These are phyloP conservation scores for Heliornis fulica DNA, from an alignment of 2,113 vertebrate species.

Conservation along the genomic window DNA sequence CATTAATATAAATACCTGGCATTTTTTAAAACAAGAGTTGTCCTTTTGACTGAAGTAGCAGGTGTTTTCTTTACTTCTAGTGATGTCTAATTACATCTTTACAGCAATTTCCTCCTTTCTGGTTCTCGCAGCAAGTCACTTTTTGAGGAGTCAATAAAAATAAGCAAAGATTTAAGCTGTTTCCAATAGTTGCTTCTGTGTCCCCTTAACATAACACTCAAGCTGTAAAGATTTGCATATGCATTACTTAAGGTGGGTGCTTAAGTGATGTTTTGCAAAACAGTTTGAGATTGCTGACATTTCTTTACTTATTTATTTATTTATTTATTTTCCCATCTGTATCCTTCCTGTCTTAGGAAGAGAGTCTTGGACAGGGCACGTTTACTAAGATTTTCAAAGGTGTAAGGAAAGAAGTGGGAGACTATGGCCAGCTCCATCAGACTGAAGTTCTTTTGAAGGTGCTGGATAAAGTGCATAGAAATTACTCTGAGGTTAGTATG, in stretches of 20 bases:
- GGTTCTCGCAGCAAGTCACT: background rate
- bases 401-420: slow-evolving; percentile 86
- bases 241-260: background rate
- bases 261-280: background rate
- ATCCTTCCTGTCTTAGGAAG: slow-evolving; percentile 75
- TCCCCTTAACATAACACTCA: background rate
- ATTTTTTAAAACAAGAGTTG: background rate
- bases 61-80: background rate
- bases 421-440: slow-evolving; percentile 89
- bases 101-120: background rate
- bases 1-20: background rate
- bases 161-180: background rate
- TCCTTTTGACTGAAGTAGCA: background rate
- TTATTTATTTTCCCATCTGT: background rate
- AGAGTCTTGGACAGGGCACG: slow-evolving; percentile 93
- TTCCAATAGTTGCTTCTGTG: background rate
- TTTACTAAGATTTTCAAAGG: slow-evolving; percentile 97
- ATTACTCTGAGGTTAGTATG: slow-evolving; percentile 90
- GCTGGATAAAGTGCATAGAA: slow-evolving; percentile 92
- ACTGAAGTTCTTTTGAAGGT: slow-evolving; percentile 94
- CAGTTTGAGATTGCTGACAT: background rate
- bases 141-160: background rate
- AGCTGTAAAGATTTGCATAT: background rate
- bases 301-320: too few relatives aligned
- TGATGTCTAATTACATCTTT: background rate